A percentile compares a stretch with the other conserved stretches of the same genome.
Evolutionary conservation across 2,113 vertebrate genomes (phyloP).

Genomic region (Otis tarda): DNA sequence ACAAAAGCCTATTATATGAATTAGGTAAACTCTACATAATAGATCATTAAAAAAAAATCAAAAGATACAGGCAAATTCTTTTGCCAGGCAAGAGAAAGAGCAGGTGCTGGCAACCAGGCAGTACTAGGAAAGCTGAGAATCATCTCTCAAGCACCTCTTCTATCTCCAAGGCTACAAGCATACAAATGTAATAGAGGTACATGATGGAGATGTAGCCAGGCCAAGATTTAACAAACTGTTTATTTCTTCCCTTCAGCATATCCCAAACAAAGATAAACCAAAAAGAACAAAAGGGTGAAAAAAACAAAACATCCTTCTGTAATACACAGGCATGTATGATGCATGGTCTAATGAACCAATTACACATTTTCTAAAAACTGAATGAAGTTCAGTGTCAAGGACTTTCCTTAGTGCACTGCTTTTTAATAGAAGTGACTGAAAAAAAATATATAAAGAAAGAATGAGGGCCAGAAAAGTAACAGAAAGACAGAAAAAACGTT

Average conservation of each 20-base stretch:
- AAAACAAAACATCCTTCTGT: neutral
- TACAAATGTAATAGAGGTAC: neutral
- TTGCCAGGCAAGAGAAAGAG: neutral
- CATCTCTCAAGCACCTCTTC: neutral
- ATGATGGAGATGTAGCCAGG: neutral
- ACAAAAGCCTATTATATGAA: neutral
- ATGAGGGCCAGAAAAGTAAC: neutral
- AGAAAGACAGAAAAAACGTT: neutral
- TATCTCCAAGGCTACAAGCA: conserved; percentile 19
- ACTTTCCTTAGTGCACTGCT: neutral
- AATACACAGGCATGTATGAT: neutral
- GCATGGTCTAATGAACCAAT: neutral
- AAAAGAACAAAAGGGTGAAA: neutral
- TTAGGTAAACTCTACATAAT: neutral
- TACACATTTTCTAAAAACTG: neutral
- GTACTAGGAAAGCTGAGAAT: neutral
- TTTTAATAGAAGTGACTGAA: neutral
- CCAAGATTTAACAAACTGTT: neutral
- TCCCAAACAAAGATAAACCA: neutral
- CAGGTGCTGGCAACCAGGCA: conserved; percentile 1
- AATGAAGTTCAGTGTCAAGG: neutral
- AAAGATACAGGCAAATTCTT: neutral
- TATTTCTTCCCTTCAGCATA: neutral
- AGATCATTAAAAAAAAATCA: fast-evolving
- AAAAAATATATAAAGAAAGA: neutral